These are phyloP conservation scores for Channa striata DNA, from an alignment of 2,797 vertebrate species.

Conservation along the genomic window DNA sequence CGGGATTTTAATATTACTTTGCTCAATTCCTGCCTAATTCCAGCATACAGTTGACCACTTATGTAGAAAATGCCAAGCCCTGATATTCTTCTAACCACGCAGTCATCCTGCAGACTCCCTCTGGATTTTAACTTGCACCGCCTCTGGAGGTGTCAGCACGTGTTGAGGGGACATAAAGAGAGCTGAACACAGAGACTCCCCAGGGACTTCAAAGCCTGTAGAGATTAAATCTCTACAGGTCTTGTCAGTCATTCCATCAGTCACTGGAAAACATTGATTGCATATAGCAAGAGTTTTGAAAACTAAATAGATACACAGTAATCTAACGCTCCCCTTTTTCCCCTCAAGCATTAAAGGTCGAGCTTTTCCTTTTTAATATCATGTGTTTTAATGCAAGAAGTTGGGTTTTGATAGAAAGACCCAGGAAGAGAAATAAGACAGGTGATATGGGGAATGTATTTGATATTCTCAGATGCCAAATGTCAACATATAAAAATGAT, in stretches of 20 bases:
- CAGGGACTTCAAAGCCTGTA: slow-evolving; percentile 1
- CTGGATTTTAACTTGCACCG: slow-evolving; percentile 24
- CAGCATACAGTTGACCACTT: neutral
- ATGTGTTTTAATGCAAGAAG: slow-evolving; percentile 15
- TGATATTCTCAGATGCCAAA: slow-evolving; percentile 36
- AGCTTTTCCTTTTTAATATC: neutral
- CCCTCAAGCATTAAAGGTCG: slow-evolving; percentile 25
- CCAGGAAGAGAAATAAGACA: slow-evolving; percentile 15
- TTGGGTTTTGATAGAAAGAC: slow-evolving; percentile 19
- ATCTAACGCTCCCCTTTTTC: neutral
- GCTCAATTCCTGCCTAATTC: neutral
- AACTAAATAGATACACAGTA: slow-evolving; percentile 5
- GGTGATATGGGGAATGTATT: slow-evolving; percentile 24
- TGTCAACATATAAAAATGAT: slow-evolving; percentile 31
- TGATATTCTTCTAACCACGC: neutral
- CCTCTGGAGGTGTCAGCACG: slow-evolving; percentile 10
- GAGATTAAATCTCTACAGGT: slow-evolving; percentile 9
- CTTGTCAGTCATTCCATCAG: neutral
- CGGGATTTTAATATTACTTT: neutral
- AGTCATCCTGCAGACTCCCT: neutral
- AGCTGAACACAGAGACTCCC: neutral
- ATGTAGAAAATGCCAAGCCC: neutral
- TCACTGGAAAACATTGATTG: neutral
- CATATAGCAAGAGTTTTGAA: slow-evolving; percentile 2
- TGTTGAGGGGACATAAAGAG: neutral